Percentiles rank a stretch among this genome's conserved stretches.
These are phyloP conservation scores for Germaria angustata DNA, from an alignment of 2,888 invertebrate genomes.

Conservation along the genomic window DNA sequence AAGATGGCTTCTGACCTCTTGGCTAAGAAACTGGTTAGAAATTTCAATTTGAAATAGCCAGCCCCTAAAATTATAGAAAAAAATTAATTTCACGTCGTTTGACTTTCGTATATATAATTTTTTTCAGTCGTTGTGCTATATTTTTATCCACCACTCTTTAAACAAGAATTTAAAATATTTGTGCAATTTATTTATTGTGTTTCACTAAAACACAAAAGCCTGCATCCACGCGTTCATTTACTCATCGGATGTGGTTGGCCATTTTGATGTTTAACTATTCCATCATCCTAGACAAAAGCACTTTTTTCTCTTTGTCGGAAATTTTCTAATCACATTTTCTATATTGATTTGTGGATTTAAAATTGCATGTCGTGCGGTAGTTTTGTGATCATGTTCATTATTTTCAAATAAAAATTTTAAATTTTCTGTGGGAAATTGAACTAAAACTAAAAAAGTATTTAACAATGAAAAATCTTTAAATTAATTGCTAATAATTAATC, in stretches of 20 bases:
- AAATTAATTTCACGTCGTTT: not conserved
- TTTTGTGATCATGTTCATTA: not conserved
- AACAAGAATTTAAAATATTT: not conserved
- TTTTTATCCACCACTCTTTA: not conserved
- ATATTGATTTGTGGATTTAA: constrained; percentile 54
- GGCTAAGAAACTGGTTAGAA: too few relatives aligned
- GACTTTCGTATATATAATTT: too few relatives aligned
- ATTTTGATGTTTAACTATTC: constrained; percentile 33
- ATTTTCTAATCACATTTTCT: constrained; percentile 50
- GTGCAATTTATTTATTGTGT: constrained; percentile 38
- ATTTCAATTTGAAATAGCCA: too few relatives aligned
- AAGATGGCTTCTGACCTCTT: too few relatives aligned
- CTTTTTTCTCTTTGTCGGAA: constrained; percentile 12
- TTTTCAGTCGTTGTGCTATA: not conserved
- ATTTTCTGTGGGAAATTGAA: not conserved
- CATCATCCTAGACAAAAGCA: not conserved
- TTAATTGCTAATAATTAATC: constrained; percentile 16
- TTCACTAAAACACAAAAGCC: constrained; percentile 44
- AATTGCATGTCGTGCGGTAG: constrained; percentile 51
- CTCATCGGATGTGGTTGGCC: constrained; percentile 57
- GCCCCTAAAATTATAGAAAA: too few relatives aligned
- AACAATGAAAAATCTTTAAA: not conserved
- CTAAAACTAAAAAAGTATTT: not conserved
- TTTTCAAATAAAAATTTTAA: not conserved
- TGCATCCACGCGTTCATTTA: constrained; percentile 30